phyloP scores from a whole-genome alignment of 2,113 vertebrate species.

The Chascanopsetta lugubris region DNA sequence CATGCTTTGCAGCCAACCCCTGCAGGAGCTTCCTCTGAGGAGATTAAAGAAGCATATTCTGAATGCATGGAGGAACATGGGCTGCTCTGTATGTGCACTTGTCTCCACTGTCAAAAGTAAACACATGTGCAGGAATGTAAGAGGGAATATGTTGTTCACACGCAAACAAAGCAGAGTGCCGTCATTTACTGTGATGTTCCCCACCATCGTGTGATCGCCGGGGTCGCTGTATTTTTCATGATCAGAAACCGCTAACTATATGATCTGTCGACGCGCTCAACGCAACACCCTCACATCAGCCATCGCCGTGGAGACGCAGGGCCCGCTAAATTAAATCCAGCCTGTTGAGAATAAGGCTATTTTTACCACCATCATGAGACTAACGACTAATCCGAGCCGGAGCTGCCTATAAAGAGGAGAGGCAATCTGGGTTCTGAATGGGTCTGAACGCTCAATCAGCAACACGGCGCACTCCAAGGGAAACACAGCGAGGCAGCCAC shows the following conservation, averaged over 20 bases:
- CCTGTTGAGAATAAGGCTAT: constrained; percentile 77
- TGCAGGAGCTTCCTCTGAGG: constrained; percentile 64
- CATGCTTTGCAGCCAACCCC: constrained; percentile 66
- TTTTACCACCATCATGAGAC: constrained; percentile 78
- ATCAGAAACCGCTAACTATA: constrained; percentile 18
- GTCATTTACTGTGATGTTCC: constrained; percentile 5
- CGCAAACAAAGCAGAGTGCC: constrained; percentile 24
- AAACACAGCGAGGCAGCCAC: constrained; percentile 60
- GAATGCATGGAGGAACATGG: constrained; percentile 63
- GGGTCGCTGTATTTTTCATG: constrained; percentile 6
- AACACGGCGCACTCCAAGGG: constrained; percentile 63
- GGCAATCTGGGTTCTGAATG: constrained; percentile 74
- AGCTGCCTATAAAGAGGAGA: constrained; percentile 72
- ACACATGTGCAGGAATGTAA: constrained; percentile 18
- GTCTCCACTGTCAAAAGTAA: constrained; percentile 52
- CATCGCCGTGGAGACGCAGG: constrained; percentile 50
- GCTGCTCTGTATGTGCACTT: constrained; percentile 47
- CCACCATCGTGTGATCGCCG: background rate
- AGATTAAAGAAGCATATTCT: constrained; percentile 70
- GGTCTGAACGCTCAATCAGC: constrained; percentile 73
- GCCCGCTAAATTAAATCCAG: constrained; percentile 75
- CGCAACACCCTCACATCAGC: constrained; percentile 51
- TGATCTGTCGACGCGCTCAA: constrained; percentile 26
- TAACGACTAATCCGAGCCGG: constrained; percentile 71
- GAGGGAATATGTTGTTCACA: constrained; percentile 22